Conservation (phyloP, 2,888 invertebrate species). For the Protonemura montana region DNA sequence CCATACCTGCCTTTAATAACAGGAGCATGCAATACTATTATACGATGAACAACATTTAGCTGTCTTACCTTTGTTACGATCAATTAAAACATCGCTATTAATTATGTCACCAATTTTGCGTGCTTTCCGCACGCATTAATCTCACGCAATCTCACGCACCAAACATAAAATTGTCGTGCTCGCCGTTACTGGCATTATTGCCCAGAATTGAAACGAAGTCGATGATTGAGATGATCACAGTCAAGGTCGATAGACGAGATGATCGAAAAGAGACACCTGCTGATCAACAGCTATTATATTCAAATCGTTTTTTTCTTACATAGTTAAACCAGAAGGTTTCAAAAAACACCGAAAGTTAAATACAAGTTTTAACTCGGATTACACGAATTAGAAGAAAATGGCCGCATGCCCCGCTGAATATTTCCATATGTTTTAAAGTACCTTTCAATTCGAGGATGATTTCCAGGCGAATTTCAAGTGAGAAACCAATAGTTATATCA, state of each 20-base stretch:
- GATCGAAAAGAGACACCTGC: neutral
- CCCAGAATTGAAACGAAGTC: neutral
- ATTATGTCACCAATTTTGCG: neutral
- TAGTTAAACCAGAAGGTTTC: neutral
- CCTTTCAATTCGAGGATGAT: neutral
- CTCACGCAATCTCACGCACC: no score
- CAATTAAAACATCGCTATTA: neutral
- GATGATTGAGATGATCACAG: neutral
- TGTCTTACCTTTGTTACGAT: neutral
- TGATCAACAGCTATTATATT: neutral
- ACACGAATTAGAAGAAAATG: constrained; percentile 2
- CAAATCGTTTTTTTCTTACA: neutral
- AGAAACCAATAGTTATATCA: no score
- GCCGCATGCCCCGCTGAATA: neutral
- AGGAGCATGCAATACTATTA: neutral
- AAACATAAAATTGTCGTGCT: neutral
- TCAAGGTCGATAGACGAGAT: neutral
- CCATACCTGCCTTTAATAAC: neutral
- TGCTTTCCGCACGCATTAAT: neutral
- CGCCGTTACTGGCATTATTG: neutral
- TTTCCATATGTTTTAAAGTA: neutral
- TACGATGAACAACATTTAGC: neutral
- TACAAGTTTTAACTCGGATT: neutral
- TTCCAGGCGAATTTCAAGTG: neutral
- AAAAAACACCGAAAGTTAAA: neutral